Evolutionary conservation across 2,888 invertebrate species (phyloP), one percentile per base, ranked within the genome.

Genomic region (Boloria selene): DNA sequence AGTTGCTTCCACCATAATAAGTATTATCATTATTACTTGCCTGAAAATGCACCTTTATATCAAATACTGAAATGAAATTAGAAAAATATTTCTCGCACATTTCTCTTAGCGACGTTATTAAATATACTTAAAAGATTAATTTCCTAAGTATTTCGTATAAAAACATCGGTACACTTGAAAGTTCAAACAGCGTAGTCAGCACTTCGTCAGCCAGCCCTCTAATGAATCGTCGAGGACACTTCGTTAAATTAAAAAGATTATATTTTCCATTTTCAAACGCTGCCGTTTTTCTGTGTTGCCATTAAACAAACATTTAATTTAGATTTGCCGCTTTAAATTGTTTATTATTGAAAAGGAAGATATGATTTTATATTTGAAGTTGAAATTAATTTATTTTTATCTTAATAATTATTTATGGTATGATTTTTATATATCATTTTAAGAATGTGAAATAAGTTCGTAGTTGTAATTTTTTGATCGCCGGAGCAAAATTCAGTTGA

Each of bases 141-240:
- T 65, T 66, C 18, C 58, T 55, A 54, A 67, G 56, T 61, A 60
- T 65, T 61, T 70, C 65, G 56, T 62, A 69, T 65, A 71, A 72
- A 72, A 72, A 72, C 65, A 71, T 65, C 66, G 64, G 71, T 67
- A 71, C 65, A 71, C 70, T 72, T 66, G 63, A 72, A 72, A 71
- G 65, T 68, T 67, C 64, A 70, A 71, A 70, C 66, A 67, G 67
- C 70, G 67, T 51, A 55, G 68, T 70, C 67, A 70, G 68, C 70
- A 70, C 68, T 68, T 63, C 70, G 67, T 68, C 67, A 69, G 60
- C 64, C 64, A 61, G 70, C 68, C 70, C 67, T 69, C 69, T 73
- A 71, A 73, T 71, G 71, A 71, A 67, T 67, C 71, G 68, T 67
- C 64, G 71, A 73, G 73, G 70, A 72, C 69, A 68, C 74, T 72